phyloP scores from a whole-genome alignment of 1,140 invertebrate species.

The Nomia melanderi region DNA sequence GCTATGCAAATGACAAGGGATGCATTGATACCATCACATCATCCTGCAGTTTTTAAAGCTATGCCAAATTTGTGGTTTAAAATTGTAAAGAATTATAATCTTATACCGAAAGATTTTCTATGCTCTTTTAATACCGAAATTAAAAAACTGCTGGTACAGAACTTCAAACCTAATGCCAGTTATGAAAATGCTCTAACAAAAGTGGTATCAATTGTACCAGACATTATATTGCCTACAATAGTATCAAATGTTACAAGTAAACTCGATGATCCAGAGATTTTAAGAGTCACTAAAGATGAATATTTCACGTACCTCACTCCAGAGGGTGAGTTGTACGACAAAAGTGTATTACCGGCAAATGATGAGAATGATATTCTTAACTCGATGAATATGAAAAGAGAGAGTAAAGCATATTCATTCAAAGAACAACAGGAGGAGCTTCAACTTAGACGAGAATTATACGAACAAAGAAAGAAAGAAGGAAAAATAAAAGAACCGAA shows the following conservation, averaged over 20 bases:
- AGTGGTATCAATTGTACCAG: slow-evolving; percentile 84
- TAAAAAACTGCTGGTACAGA: slow-evolving; percentile 83
- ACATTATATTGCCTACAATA: slow-evolving; percentile 84
- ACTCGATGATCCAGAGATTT: slow-evolving; percentile 86
- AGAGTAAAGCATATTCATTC: slow-evolving; percentile 98
- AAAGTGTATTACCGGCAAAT: slow-evolving; percentile 90
- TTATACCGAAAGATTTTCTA: slow-evolving; percentile 83
- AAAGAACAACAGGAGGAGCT: slow-evolving; percentile 98
- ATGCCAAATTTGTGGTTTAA: slow-evolving; percentile 84
- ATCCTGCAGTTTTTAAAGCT: slow-evolving; percentile 83
- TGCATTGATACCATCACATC: slow-evolving; percentile 85
- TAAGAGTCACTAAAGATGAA: slow-evolving; percentile 91
- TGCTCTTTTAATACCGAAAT: slow-evolving; percentile 82
- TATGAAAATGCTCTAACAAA: slow-evolving; percentile 86
- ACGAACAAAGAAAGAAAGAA: slow-evolving; percentile 92
- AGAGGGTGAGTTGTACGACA: slow-evolving; percentile 95
- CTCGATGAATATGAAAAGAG: slow-evolving; percentile 94
- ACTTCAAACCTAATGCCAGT: slow-evolving; percentile 81
- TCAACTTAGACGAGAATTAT: slow-evolving; percentile 94
- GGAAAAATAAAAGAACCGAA: slow-evolving; percentile 90
- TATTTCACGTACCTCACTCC: slow-evolving; percentile 94
- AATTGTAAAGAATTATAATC: slow-evolving; percentile 82
- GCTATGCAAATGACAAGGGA: slow-evolving; percentile 76
- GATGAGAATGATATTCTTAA: slow-evolving; percentile 84
- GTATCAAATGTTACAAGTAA: slow-evolving; percentile 82